These are phyloP conservation scores for Strigamia transsilvanica DNA, from an alignment of 2,888 invertebrate genomes.

Conservation along the genomic window DNA sequence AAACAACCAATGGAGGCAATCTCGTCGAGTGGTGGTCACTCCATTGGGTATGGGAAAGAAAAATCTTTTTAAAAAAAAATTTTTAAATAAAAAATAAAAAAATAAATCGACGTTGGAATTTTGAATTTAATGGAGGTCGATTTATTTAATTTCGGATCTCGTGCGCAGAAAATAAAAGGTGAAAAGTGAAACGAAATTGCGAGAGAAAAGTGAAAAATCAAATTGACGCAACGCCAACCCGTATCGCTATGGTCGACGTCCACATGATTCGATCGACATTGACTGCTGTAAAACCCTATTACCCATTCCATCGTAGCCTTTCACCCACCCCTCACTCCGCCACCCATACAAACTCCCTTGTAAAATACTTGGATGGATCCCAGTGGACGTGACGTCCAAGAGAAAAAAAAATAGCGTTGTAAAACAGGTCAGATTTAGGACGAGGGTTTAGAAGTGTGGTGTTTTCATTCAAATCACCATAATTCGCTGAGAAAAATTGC, in stretches of 20 bases:
- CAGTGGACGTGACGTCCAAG: constrained; percentile 21
- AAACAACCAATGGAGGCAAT: neutral
- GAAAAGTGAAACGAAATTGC: constrained; percentile 24
- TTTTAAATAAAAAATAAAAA: neutral
- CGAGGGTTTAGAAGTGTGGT: constrained; percentile 1
- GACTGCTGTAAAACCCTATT: constrained; percentile 27
- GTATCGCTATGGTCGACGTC: constrained; percentile 8
- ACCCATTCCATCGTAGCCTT: constrained; percentile 9
- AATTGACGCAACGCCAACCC: constrained; percentile 39
- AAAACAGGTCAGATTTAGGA: constrained; percentile 44
- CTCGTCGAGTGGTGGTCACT: neutral
- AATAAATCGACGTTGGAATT: neutral
- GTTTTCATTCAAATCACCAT: constrained; percentile 44
- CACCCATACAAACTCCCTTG: constrained; percentile 9
- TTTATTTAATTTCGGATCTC: neutral
- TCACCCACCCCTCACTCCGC: neutral
- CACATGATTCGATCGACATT: constrained; percentile 31
- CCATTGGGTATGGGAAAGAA: neutral
- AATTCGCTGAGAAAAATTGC: constrained; percentile 24
- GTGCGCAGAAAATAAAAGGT: neutral
- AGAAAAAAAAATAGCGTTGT: constrained; percentile 4
- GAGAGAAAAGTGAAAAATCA: constrained; percentile 35
- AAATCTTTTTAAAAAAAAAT: neutral
- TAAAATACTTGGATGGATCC: constrained; percentile 35
- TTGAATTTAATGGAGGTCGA: neutral